These are phyloP conservation scores for Cherax quadricarinatus DNA, from an alignment of 1,140 invertebrate genomes.

Conservation along the genomic window DNA sequence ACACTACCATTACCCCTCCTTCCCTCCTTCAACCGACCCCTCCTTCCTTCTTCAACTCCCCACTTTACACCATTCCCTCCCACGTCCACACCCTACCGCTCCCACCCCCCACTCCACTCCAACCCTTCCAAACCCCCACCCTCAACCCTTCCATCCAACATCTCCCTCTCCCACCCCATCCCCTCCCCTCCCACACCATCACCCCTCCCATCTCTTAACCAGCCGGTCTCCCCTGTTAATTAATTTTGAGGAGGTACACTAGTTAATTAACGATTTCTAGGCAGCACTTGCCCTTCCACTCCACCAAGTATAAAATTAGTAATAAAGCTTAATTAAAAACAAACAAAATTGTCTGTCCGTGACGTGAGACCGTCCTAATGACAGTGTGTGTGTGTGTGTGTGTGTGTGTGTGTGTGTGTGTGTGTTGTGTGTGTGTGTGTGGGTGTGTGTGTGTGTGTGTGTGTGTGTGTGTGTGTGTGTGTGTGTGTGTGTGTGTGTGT, in stretches of 20 bases:
- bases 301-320: constrained; percentile 64
- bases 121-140: neutral
- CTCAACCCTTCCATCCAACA: too few species aligned
- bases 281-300: constrained; percentile 68
- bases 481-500: constrained; percentile 21
- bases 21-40: neutral
- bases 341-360: constrained; percentile 55
- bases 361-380: constrained; percentile 38
- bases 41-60: neutral
- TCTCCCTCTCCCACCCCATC: too few species aligned
- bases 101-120: neutral
- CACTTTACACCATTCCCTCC: neutral
- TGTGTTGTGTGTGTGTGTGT: constrained; percentile 34
- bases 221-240: constrained; percentile 48
- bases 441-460: constrained; percentile 7
- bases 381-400: neutral
- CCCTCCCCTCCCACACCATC: neutral
- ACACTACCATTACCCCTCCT: neutral
- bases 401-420: constrained; percentile 19
- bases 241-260: constrained; percentile 65
- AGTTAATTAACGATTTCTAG: constrained; percentile 66
- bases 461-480: constrained; percentile 20
- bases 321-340: constrained; percentile 70
- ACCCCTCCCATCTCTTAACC: neutral
- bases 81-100: too few species aligned